Percentiles rank a stretch among this genome's conserved stretches.
Conservation (phyloP, 2,888 invertebrate genomes). For the Cryptus armator region DNA sequence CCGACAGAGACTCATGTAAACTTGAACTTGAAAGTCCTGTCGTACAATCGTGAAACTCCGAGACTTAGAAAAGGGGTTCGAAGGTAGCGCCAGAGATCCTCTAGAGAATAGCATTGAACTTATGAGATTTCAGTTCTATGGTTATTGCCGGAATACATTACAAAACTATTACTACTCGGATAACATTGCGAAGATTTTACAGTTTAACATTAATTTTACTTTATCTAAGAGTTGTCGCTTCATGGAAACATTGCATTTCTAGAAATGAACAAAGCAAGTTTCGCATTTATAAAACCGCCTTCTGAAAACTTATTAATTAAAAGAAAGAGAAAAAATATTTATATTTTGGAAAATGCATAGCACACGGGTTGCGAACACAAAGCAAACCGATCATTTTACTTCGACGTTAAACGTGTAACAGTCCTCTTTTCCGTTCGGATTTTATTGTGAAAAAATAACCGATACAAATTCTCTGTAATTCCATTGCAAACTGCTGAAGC, state of each 20-base stretch:
- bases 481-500: background rate
- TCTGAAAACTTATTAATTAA: no score
- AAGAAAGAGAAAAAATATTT: no score
- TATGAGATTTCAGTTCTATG: background rate
- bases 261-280: no score
- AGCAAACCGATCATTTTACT: no score
- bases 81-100: background rate
- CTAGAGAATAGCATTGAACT: background rate
- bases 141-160: slow-evolving; percentile 8
- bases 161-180: slow-evolving; percentile 1
- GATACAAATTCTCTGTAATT: background rate
- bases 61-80: background rate
- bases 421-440: no score
- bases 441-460: background rate
- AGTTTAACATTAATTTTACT: background rate
- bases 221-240: no score
- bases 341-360: background rate
- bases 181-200: background rate
- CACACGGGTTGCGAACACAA: no score
- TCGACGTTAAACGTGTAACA: no score
- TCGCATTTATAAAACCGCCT: no score
- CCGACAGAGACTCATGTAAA: background rate
- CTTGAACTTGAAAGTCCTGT: background rate
- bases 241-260: background rate
- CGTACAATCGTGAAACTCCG: slow-evolving; percentile 33